These are phyloP conservation scores for Selene dorsalis DNA, from an alignment of 2,797 vertebrate genomes.

Conservation along the genomic window DNA sequence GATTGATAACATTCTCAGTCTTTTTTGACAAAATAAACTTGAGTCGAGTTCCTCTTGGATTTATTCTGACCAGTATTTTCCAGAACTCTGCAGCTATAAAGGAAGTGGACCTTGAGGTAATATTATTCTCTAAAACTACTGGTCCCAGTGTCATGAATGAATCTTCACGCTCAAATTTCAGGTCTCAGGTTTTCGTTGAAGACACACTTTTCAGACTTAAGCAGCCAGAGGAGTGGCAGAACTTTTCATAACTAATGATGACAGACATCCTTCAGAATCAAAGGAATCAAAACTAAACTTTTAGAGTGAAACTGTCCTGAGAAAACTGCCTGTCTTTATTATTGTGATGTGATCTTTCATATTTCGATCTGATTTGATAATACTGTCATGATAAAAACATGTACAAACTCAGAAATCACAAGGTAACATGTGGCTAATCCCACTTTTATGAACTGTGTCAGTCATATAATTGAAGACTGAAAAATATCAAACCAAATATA, in stretches of 20 bases:
- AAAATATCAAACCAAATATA: conserved; percentile 56
- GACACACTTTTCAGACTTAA: not conserved
- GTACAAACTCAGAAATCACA: conserved; percentile 1
- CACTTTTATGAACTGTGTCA: conserved; percentile 15
- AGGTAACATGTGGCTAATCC: not conserved
- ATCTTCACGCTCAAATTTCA: not conserved
- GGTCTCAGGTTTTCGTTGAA: not conserved
- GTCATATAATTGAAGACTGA: conserved; percentile 33
- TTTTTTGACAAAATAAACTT: conserved; percentile 4
- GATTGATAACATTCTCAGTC: not conserved
- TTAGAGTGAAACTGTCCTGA: not conserved
- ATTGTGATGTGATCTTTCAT: not conserved
- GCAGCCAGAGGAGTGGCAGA: not conserved
- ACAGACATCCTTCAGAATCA: not conserved
- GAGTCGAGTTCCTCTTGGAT: not conserved
- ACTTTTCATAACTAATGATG: not conserved
- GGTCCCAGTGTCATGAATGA: not conserved
- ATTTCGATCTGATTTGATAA: conserved; percentile 9
- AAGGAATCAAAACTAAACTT: not conserved
- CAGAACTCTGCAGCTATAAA: no score
- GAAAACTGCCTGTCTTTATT: not conserved
- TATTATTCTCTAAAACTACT: not conserved
- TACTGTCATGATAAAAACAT: conserved; percentile 2
- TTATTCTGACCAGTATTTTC: not conserved
- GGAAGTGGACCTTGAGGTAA: not conserved